These are phyloP conservation scores for Centruroides sculpturatus DNA, from an alignment of 1,140 invertebrate genomes.

Conservation along the genomic window DNA sequence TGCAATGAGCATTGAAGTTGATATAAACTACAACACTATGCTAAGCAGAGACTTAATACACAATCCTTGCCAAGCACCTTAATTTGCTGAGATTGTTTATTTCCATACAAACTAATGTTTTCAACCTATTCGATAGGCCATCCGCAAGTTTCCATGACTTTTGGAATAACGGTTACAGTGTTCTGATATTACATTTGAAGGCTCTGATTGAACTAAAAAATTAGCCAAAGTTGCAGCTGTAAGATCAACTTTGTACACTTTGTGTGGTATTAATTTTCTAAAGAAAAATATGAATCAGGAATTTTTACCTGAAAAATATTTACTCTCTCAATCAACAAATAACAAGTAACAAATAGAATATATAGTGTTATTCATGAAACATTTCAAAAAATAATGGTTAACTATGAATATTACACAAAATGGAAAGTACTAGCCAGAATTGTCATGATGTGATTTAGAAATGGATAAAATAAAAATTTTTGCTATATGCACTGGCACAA, in stretches of 20 bases:
- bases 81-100: too few species aligned
- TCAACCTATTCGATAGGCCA: too few species aligned
- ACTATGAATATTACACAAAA: conserved; percentile 28
- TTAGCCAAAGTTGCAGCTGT: conserved; percentile 73
- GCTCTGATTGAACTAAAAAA: conserved; percentile 71
- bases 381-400: conserved; percentile 20
- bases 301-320: neutral
- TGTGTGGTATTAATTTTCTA: too few species aligned
- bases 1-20: conserved; percentile 53
- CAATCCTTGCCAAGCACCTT: too few species aligned
- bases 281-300: neutral
- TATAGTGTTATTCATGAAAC: neutral
- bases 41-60: too few species aligned
- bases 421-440: conserved; percentile 32
- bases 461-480: conserved; percentile 28
- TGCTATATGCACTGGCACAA: conserved; percentile 29
- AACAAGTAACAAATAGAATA: conserved; percentile 26
- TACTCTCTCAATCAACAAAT: conserved; percentile 34
- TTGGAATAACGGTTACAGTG: too few species aligned
- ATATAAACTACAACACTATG: too few species aligned
- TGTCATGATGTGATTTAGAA: conserved; percentile 25
- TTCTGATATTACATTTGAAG: conserved; percentile 49
- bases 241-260: conserved; percentile 49
- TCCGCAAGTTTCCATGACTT: too few species aligned
- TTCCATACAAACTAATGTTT: too few species aligned